Evolutionary conservation across 2,113 vertebrate species (phyloP), one percentile per base, ranked within the genome.

Genomic region (Coptodon bakossiorum): DNA sequence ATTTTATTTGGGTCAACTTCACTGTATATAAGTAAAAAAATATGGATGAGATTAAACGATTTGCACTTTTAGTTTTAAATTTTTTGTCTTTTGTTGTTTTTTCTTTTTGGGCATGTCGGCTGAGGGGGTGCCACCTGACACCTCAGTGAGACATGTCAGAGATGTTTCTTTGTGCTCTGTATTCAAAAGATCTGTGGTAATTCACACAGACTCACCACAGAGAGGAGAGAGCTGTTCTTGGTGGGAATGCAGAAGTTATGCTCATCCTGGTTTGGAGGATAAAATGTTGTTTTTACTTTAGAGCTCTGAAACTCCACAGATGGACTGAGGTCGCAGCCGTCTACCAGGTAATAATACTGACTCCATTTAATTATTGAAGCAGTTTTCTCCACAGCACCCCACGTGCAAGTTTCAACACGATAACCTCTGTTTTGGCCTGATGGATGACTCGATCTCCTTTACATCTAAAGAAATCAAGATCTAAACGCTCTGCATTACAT

Each of bases 21-120:
- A 96, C 94, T 96, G 96, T 97, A 96, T 90, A 96, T 96, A 95
- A 91, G 92, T 94, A 93, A 94, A 93, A 94, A 93, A 94, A 91
- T 93, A 91, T 94, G 94, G 95, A 94, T 93, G 93, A 95, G 95
- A 97, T 96, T 96, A 97, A 97, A 96, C 88, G 17, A 96, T 96
- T 97, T 97, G 96, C 96, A 97, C 96, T 97, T 97, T 96, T 96
- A 95, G 17, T 16, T 17, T 29, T 84, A 36, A 1, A 27, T 29
- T 82, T 85, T 34, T 34, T 61, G 61, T 56, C 48, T 81, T 7
- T 45, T 85, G 6, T 43, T 88, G 81, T 83, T 24, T 92, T 7
- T 93, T 59, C 73, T 13, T 22, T 57, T 4, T 19, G 76, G 31
- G 8, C 1, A 38, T 66, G n/a, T 66, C 3, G 0, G 43, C 9